These are phyloP conservation scores for Venustaconcha ellipsiformis DNA, from an alignment of 1,140 invertebrate genomes.

Conservation along the genomic window DNA sequence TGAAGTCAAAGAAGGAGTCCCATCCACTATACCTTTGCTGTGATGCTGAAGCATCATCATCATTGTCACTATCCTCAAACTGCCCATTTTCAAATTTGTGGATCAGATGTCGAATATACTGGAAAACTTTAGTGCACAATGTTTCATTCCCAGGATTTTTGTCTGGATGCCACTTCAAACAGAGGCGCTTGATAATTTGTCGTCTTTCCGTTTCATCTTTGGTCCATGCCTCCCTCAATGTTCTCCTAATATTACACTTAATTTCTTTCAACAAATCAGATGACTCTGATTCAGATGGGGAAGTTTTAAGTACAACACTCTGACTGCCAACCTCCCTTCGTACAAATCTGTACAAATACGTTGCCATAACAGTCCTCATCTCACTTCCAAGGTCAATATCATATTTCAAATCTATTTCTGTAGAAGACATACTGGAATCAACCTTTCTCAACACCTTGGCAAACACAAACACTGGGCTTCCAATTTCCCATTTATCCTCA, in stretches of 20 bases:
- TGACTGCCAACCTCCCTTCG: conserved; percentile 1
- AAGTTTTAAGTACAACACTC: not conserved
- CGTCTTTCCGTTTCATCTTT: conserved; percentile 41
- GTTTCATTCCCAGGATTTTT: conserved; percentile 52
- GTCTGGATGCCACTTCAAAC: conserved; percentile 62
- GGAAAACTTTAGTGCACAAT: conserved; percentile 48
- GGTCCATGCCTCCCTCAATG: conserved; percentile 43
- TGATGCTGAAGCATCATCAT: conserved; percentile 15
- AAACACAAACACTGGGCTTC: conserved; percentile 25
- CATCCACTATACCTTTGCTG: not conserved
- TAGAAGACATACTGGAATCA: not conserved
- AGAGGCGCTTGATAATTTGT: conserved; percentile 51
- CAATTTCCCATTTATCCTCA: not conserved
- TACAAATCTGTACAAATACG: conserved; percentile 48
- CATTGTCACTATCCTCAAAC: conserved; percentile 4
- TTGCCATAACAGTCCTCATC: conserved; percentile 28
- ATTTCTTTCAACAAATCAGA: not conserved
- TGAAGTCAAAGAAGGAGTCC: not conserved
- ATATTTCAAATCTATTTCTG: conserved; percentile 31
- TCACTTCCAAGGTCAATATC: conserved; percentile 41
- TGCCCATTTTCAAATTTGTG: conserved; percentile 29
- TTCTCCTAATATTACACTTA: conserved; percentile 35
- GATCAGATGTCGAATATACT: conserved; percentile 37
- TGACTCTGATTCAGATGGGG: not conserved
- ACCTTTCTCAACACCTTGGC: conserved; percentile 25